Percentiles rank a stretch among this genome's conserved stretches.
Evolutionary conservation across 2,888 invertebrate genomes (phyloP).

Genomic region (Drosophila buzzatii): DNA sequence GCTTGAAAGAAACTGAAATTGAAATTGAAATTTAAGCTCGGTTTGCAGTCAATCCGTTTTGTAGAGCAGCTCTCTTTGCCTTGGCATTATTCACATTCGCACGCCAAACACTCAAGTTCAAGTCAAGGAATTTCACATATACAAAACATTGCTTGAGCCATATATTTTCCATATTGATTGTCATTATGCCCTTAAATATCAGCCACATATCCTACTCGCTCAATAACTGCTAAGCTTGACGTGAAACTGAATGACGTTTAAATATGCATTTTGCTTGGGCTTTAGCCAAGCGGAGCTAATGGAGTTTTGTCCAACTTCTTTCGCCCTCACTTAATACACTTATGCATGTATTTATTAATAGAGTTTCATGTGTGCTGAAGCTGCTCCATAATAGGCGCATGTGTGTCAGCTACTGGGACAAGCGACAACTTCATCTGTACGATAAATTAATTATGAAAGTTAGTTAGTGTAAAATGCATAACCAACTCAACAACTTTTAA

Average conservation of each 20-base stretch:
- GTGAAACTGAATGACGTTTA: background rate
- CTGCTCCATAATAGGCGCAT: background rate
- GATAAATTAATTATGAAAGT: slow-evolving; percentile 30
- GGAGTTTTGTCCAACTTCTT: background rate
- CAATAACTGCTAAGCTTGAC: too few species aligned
- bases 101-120: background rate
- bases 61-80: slow-evolving; percentile 29
- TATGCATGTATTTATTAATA: background rate
- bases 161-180: background rate
- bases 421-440: slow-evolving; percentile 11
- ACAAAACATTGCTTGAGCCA: background rate
- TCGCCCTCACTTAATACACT: background rate
- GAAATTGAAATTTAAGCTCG: slow-evolving; percentile 11
- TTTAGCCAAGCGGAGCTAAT: slow-evolving; percentile 1
- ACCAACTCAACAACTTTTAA: slow-evolving; percentile 14
- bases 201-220: too few species aligned
- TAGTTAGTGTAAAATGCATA: slow-evolving; percentile 18
- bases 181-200: background rate
- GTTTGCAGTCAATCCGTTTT: background rate
- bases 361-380: background rate
- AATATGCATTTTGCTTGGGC: background rate
- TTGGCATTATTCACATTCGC: slow-evolving; percentile 55
- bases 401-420: slow-evolving; percentile 13
- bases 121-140: background rate
- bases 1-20: background rate